Conservation (phyloP, 2,888 invertebrate species). For the Cosmia pyralina region DNA sequence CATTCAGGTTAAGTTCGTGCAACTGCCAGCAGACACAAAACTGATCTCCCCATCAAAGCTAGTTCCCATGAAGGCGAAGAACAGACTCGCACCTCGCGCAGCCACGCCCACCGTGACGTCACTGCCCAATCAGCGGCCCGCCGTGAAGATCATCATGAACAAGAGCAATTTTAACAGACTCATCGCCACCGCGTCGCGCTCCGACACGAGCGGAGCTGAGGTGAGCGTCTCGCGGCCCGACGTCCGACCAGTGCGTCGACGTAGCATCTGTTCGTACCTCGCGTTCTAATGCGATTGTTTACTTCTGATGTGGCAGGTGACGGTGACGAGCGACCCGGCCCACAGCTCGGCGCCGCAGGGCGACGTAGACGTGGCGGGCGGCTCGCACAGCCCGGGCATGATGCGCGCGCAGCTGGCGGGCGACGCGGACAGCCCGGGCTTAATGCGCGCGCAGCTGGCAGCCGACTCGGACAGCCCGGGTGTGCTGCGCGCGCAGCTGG, state of each 20-base stretch:
- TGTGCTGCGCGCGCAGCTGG: constrained; percentile 64
- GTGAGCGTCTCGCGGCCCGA: constrained; percentile 3
- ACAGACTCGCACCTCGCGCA: constrained; percentile 25
- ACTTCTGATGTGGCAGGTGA: not conserved
- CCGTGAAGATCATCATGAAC: constrained; percentile 87
- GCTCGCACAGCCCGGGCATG: constrained; percentile 62
- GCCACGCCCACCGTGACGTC: constrained; percentile 30
- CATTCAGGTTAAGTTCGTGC: constrained; percentile 75
- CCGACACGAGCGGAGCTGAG: constrained; percentile 22
- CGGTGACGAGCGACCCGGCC: constrained; percentile 46
- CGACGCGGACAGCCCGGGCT: constrained; percentile 61
- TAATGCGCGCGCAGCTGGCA: constrained; percentile 88
- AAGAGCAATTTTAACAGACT: constrained; percentile 79
- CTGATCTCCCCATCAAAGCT: constrained; percentile 63
- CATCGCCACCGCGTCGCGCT: constrained; percentile 67
- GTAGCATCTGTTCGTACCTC: too few relatives aligned
- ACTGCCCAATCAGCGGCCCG: constrained; percentile 67
- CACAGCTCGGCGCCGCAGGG: constrained; percentile 54
- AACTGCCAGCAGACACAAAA: constrained; percentile 70
- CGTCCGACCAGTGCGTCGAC: not conserved
- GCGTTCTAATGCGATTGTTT: not conserved
- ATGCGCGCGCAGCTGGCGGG: constrained; percentile 64
- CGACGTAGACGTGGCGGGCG: constrained; percentile 91
- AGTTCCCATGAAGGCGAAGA: constrained; percentile 51
- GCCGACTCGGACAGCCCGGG: constrained; percentile 59